Percentiles rank a stretch among this genome's conserved stretches.
These are phyloP conservation scores for Phodopus roborovskii DNA, from an alignment of 2,113 vertebrate genomes.

Conservation along the genomic window DNA sequence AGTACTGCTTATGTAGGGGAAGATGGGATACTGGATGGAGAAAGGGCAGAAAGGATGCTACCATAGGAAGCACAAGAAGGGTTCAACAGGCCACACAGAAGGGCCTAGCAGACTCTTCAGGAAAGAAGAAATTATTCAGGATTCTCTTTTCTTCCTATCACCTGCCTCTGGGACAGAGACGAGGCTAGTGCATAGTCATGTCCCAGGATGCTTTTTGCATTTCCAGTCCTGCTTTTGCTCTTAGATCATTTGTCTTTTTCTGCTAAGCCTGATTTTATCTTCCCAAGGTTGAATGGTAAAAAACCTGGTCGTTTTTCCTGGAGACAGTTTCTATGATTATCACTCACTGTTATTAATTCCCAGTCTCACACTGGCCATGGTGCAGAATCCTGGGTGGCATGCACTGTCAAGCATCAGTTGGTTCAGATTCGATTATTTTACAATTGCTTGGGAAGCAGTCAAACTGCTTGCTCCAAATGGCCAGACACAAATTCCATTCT, in stretches of 20 bases:
- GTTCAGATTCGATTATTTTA: not conserved
- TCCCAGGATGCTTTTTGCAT: slow-evolving; percentile 24
- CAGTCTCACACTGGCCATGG: slow-evolving; percentile 3
- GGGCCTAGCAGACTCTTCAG: not conserved
- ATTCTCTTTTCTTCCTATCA: not conserved
- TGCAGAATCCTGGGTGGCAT: slow-evolving; percentile 29
- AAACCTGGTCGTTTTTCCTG: slow-evolving; percentile 60
- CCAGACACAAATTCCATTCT: not conserved
- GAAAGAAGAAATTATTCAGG: not conserved
- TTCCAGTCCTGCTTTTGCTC: slow-evolving; percentile 50
- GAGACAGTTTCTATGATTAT: slow-evolving; percentile 68
- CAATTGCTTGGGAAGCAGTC: slow-evolving; percentile 1
- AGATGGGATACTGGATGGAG: not conserved
- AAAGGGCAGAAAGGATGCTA: not conserved
- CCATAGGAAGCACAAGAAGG: not conserved
- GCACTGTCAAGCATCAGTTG: slow-evolving; percentile 43
- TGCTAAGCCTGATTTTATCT: slow-evolving; percentile 60
- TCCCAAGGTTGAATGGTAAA: slow-evolving; percentile 54
- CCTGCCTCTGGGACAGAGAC: not conserved
- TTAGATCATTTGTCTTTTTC: slow-evolving; percentile 33
- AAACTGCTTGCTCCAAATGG: not conserved
- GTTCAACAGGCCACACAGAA: not conserved
- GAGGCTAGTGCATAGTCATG: not conserved
- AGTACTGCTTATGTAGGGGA: not conserved
- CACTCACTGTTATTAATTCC: slow-evolving; percentile 66